A percentile compares a stretch with the other conserved stretches of the same genome.
phyloP scores from a whole-genome alignment of 2,888 invertebrate species.

The Spodoptera exigua region DNA sequence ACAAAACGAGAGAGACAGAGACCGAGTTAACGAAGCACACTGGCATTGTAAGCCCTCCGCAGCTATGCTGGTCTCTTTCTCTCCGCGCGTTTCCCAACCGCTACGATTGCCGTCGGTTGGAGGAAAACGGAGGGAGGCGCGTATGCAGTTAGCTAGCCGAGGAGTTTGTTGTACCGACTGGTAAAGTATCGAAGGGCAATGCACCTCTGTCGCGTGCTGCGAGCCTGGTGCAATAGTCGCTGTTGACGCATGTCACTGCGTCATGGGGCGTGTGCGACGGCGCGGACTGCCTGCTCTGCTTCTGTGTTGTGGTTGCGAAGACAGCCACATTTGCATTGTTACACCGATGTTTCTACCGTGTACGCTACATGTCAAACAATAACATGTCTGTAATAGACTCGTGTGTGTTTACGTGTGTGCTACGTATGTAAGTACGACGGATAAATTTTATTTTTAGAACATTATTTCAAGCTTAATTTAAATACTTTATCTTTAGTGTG shows the following conservation, averaged over 20 bases:
- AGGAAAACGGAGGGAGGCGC: conserved; percentile 40
- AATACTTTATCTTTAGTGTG: conserved; percentile 4
- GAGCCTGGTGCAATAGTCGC: conserved; percentile 79
- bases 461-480: conserved; percentile 3
- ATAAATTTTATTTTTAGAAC: conserved; percentile 4
- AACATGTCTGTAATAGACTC: conserved; percentile 26
- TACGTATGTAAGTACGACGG: conserved; percentile 23
- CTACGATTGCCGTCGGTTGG: conserved; percentile 34
- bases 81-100: conserved; percentile 34
- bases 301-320: conserved; percentile 50
- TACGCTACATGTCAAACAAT: conserved; percentile 22
- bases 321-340: conserved; percentile 31
- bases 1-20: conserved; percentile 66
- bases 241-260: conserved; percentile 88
- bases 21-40: conserved; percentile 55
- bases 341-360: conserved; percentile 9
- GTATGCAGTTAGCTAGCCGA: conserved; percentile 40
- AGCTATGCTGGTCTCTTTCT: conserved; percentile 56
- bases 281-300: conserved; percentile 47
- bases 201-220: conserved; percentile 74
- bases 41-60: conserved; percentile 48
- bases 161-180: conserved; percentile 44
- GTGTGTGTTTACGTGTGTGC: conserved; percentile 11
- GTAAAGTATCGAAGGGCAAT: conserved; percentile 58
- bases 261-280: conserved; percentile 80